Percentiles rank a stretch among this genome's conserved stretches.
phyloP scores from a whole-genome alignment of 2,797 vertebrate genomes.

The Syngnathus acus region DNA sequence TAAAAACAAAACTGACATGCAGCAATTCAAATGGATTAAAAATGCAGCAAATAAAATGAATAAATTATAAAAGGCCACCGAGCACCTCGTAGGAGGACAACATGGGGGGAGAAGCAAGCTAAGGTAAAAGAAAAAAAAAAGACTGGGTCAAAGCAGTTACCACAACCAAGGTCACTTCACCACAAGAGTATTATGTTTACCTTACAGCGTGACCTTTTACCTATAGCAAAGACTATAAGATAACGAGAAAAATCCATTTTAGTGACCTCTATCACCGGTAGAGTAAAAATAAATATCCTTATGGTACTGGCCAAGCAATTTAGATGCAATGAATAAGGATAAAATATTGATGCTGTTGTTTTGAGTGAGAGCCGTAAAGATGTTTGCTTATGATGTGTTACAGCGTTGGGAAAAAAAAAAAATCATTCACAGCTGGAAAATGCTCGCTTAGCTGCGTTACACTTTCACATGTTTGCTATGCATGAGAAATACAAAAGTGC shows the following conservation, averaged over 20 bases:
- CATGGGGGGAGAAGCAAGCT: slow-evolving; percentile 8
- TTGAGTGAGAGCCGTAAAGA: slow-evolving; percentile 40
- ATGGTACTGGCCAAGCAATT: slow-evolving; percentile 54
- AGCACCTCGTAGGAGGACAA: slow-evolving; percentile 24
- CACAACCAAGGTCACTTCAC: background rate
- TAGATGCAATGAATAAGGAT: slow-evolving; percentile 53
- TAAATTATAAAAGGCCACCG: slow-evolving; percentile 63
- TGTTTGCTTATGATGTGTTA: slow-evolving; percentile 61
- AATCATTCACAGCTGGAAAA: slow-evolving; percentile 35
- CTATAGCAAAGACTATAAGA: background rate
- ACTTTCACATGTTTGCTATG: background rate
- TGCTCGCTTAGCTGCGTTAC: slow-evolving; percentile 14
- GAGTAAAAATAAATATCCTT: background rate
- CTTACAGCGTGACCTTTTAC: background rate
- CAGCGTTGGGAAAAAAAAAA: slow-evolving; percentile 45
- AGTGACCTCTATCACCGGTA: background rate
- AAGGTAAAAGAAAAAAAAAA: background rate
- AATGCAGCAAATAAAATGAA: slow-evolving; percentile 50
- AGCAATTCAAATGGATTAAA: slow-evolving; percentile 70
- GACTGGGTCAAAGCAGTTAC: background rate
- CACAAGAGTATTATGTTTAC: slow-evolving; percentile 1
- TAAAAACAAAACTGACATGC: slow-evolving; percentile 70
- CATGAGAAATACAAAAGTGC: slow-evolving; percentile 7
- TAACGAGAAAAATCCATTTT: no score
- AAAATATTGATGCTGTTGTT: slow-evolving; percentile 54